Evolutionary conservation across 2,113 vertebrate genomes (phyloP).

Genomic region (Corythoichthys intestinalis): DNA sequence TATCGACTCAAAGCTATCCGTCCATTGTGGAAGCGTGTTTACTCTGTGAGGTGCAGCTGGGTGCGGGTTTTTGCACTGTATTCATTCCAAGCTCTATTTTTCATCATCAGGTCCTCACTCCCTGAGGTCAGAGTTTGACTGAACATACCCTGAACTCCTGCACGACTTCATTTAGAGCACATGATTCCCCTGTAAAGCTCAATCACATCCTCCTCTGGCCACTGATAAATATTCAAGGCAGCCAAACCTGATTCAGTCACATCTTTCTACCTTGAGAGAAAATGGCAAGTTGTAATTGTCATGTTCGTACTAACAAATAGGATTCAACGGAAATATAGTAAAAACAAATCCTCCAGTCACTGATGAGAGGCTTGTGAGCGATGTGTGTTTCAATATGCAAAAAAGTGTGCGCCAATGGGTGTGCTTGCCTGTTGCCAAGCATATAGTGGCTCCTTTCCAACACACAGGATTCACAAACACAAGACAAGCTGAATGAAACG

Average conservation of each 20-base stretch:
- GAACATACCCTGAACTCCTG: constrained; percentile 25
- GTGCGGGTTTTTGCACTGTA: too few species aligned
- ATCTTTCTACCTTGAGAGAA: constrained; percentile 13
- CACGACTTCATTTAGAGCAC: constrained; percentile 40
- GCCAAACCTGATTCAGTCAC: constrained; percentile 22
- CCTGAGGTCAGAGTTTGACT: constrained; percentile 46
- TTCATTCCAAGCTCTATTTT: neutral
- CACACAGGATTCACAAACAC: constrained; percentile 16
- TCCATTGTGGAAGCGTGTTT: constrained; percentile 25
- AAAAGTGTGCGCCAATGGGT: constrained; percentile 12
- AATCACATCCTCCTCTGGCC: constrained; percentile 40
- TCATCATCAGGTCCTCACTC: constrained; percentile 25
- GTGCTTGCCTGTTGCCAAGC: constrained; percentile 9
- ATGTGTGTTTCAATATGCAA: constrained; percentile 13
- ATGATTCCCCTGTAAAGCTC: constrained; percentile 40
- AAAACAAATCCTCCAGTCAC: constrained; percentile 7
- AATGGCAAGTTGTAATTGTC: constrained; percentile 20
- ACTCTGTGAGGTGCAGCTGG: neutral
- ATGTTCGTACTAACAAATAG: constrained; percentile 14
- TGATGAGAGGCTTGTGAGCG: constrained; percentile 13
- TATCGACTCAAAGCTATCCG: constrained; percentile 24
- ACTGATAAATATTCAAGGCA: constrained; percentile 48
- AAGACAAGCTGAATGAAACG: constrained; percentile 31
- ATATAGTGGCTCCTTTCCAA: constrained; percentile 30
- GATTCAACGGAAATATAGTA: constrained; percentile 8